A percentile compares a stretch with the other conserved stretches of the same genome.
Conservation (phyloP, 2,888 invertebrate genomes). For the Dendrolimus houi region DNA sequence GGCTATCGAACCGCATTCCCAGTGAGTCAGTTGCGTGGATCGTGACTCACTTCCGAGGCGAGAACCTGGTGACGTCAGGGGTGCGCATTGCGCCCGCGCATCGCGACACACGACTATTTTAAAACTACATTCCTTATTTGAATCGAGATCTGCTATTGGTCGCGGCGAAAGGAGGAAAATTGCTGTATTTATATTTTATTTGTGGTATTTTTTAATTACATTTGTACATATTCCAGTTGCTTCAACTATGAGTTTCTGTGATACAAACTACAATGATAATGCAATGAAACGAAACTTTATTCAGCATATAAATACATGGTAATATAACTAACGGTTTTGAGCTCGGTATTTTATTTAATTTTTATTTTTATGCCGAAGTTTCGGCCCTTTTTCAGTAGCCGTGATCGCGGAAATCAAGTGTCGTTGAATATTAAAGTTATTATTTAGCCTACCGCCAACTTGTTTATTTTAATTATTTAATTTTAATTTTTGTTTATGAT, state of each 20-base stretch:
- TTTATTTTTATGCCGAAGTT: too few species aligned
- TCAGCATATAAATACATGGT: too few species aligned
- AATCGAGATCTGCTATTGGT: conserved; percentile 20
- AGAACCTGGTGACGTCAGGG: conserved; percentile 63
- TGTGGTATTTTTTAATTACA: not conserved
- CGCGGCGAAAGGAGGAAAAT: not conserved
- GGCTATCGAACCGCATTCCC: conserved; percentile 10
- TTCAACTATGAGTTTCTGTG: not conserved
- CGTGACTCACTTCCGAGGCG: conserved; percentile 58
- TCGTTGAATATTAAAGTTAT: too few species aligned
- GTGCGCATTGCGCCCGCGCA: conserved; percentile 33
- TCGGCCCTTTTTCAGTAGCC: too few species aligned
- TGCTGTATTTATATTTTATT: not conserved
- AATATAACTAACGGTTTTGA: too few species aligned
- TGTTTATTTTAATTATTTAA: too few species aligned
- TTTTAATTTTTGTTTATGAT: too few species aligned
- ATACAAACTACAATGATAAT: not conserved
- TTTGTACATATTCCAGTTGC: not conserved
- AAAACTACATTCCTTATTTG: conserved; percentile 43
- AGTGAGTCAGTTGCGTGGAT: conserved; percentile 28
- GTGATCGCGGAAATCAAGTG: too few species aligned
- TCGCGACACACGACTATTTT: conserved; percentile 32
- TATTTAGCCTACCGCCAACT: too few species aligned
- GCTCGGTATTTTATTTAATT: too few species aligned
- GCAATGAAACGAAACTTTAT: too few species aligned